These are phyloP conservation scores for Oegoconia quadripuncta DNA, from an alignment of 2,888 invertebrate genomes.

Conservation along the genomic window DNA sequence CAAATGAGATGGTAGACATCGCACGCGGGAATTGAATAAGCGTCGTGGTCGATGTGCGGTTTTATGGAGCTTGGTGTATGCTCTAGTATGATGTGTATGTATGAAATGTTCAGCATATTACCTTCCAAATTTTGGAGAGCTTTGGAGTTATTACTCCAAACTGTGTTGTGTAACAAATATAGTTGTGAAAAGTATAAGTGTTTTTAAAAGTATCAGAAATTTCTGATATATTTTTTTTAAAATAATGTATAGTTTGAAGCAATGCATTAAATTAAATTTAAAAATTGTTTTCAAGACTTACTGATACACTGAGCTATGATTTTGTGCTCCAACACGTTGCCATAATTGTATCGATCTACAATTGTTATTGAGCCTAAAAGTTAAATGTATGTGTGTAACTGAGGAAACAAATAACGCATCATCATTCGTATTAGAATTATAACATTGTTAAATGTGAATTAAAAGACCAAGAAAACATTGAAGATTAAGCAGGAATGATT, in stretches of 20 bases:
- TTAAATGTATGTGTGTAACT: not conserved
- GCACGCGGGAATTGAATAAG: slow-evolving; percentile 52
- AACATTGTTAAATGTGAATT: no score
- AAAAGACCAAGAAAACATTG: not conserved
- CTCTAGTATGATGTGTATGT: not conserved
- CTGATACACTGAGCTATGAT: no score
- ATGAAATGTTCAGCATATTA: not conserved
- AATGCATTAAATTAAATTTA: no score
- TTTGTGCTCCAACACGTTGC: no score
- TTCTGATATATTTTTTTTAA: no score
- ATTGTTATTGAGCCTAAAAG: no score
- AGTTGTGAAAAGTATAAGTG: not conserved
- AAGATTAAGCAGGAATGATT: not conserved
- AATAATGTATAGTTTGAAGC: no score
- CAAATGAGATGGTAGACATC: slow-evolving; percentile 34
- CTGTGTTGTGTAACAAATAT: not conserved
- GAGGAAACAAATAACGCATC: not conserved
- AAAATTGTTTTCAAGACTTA: no score
- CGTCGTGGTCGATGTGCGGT: not conserved
- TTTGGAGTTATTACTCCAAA: not conserved
- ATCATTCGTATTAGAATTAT: not conserved
- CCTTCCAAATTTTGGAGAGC: not conserved
- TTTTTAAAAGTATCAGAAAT: not conserved
- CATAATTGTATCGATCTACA: no score
- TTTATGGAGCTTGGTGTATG: not conserved